These are phyloP conservation scores for Epicampocera succincta DNA, from an alignment of 2,888 invertebrate genomes.

Conservation along the genomic window DNA sequence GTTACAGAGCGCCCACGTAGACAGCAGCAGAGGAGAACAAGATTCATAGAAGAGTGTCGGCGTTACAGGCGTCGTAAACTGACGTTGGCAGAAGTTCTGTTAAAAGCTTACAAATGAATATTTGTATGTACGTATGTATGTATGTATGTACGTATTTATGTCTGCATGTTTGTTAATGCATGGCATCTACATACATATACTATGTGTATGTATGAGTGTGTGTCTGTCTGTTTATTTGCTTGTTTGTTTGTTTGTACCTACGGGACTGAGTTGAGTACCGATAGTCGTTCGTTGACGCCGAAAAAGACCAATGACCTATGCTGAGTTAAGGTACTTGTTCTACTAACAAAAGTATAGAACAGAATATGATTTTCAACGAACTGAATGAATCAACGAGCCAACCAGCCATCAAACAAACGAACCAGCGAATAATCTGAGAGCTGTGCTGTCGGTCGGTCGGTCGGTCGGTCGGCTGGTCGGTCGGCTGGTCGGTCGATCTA, in stretches of 20 bases:
- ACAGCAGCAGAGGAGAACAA: slow-evolving; percentile 57
- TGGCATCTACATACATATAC: too few relatives aligned
- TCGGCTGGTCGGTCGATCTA: slow-evolving; percentile 14
- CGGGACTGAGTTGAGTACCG: slow-evolving; percentile 60
- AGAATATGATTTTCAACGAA: slow-evolving; percentile 52
- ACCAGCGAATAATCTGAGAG: slow-evolving; percentile 1
- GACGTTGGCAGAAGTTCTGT: slow-evolving; percentile 53
- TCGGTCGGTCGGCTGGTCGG: slow-evolving; percentile 9
- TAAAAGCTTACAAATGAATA: slow-evolving; percentile 55
- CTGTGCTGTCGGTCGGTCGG: slow-evolving; percentile 9
- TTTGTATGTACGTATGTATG: slow-evolving; percentile 15
- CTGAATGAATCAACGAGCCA: slow-evolving; percentile 47
- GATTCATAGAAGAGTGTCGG: slow-evolving; percentile 50
- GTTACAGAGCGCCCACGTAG: slow-evolving; percentile 59
- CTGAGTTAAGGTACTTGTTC: slow-evolving; percentile 74
- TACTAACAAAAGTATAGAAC: slow-evolving; percentile 68
- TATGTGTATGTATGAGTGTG: neutral
- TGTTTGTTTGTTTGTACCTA: slow-evolving; percentile 28
- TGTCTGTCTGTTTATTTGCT: slow-evolving; percentile 8
- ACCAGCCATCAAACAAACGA: slow-evolving; percentile 21
- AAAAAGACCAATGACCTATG: slow-evolving; percentile 81
- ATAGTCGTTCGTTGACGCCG: slow-evolving; percentile 79
- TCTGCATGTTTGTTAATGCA: slow-evolving; percentile 1
- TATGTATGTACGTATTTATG: neutral
- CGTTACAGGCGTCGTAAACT: slow-evolving; percentile 42